Percentiles rank a stretch among this genome's conserved stretches.
Evolutionary conservation across 2,797 vertebrate species (phyloP).

Genomic region (Vespertilio murinus): DNA sequence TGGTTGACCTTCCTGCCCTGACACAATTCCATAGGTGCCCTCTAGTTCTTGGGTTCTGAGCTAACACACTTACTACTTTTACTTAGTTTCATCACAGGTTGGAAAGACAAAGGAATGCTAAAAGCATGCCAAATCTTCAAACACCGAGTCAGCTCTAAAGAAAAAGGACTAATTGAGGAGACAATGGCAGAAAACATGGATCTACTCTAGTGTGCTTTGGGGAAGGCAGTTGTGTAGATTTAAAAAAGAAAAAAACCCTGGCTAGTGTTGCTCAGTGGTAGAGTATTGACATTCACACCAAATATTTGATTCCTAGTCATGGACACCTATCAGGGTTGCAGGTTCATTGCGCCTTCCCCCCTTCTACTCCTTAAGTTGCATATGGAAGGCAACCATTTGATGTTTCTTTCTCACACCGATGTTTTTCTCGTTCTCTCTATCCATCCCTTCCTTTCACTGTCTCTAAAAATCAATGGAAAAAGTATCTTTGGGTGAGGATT

Average conservation of each 20-base stretch:
- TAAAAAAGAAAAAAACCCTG: neutral
- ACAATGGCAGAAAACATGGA: neutral
- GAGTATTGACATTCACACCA: neutral
- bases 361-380: too few relatives aligned
- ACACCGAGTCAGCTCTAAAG: neutral
- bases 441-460: neutral
- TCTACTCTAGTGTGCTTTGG: neutral
- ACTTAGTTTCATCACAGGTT: constrained; percentile 13
- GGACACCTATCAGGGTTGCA: neutral
- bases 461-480: neutral
- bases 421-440: neutral
- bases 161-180: neutral
- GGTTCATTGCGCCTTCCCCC: too few relatives aligned
- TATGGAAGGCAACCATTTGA: neutral
- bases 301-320: neutral
- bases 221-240: neutral
- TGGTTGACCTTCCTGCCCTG: neutral
- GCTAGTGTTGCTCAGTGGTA: neutral
- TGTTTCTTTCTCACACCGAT: neutral
- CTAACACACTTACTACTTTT: neutral
- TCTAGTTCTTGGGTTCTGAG: neutral
- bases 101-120: neutral
- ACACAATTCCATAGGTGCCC: neutral
- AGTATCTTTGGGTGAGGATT: too few relatives aligned
- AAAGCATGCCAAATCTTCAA: neutral